Percentiles rank a stretch among this genome's conserved stretches.
These are phyloP conservation scores for Stomorhina lunata DNA, from an alignment of 2,888 invertebrate genomes.

Conservation along the genomic window DNA sequence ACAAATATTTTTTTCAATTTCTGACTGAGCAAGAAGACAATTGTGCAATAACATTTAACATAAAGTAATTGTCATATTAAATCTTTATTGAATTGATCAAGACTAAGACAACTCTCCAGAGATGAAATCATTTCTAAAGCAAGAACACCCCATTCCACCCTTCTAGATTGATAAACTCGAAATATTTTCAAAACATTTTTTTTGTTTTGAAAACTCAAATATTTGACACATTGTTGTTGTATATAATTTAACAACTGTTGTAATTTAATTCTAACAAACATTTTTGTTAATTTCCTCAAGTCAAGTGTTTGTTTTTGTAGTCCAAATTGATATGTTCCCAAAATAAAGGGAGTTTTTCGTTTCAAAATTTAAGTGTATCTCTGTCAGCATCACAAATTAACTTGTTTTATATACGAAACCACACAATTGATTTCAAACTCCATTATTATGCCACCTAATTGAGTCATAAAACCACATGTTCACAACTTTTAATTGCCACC, in stretches of 20 bases:
- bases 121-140: not conserved
- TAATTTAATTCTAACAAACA: slow-evolving; percentile 52
- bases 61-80: slow-evolving; percentile 39
- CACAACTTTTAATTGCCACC: slow-evolving; percentile 69
- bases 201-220: not conserved
- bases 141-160: not conserved
- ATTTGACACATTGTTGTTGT: not conserved
- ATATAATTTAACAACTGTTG: slow-evolving; percentile 58
- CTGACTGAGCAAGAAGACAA: no score
- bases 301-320: slow-evolving; percentile 52
- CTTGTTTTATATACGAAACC: slow-evolving; percentile 67
- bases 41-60: not conserved
- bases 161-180: not conserved
- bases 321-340: slow-evolving; percentile 7
- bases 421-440: slow-evolving; percentile 70
- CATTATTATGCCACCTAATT: slow-evolving; percentile 78
- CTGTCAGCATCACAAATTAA: slow-evolving; percentile 69
- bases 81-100: slow-evolving; percentile 12
- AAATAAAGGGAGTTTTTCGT: not conserved
- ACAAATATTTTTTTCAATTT: no score
- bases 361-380: not conserved
- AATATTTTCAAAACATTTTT: slow-evolving; percentile 23
- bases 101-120: not conserved
- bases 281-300: slow-evolving; percentile 9
- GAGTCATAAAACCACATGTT: slow-evolving; percentile 80